Base-by-base conservation (phyloP, 1,140 invertebrate genomes). In the Philopotamus ludificatus region DNA sequence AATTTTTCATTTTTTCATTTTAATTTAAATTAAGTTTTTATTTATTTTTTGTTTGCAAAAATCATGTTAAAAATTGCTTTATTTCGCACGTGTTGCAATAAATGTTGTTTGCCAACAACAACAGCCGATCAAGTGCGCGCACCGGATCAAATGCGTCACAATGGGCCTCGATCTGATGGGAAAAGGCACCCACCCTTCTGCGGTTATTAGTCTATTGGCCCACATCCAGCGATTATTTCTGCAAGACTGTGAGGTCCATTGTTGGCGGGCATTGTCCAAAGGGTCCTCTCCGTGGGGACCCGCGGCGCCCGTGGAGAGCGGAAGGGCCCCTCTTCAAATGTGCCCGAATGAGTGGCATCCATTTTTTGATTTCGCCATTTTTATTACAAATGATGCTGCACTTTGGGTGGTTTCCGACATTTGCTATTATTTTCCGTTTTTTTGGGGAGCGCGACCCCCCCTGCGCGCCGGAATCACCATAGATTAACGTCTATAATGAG, bases 241-340 rank as follows among this genome's bases (percentile, higher is more conserved):
- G 68, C 68, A 64, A 63, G 68, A 53, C 63, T 64, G 66, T 70
- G 68, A 70, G 61, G 68, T 70, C 68, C 22, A 70, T 70, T 66
- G 63, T 63, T 20, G 58, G 34, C 1, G n/a, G 54, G 21, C 22
- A 60, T 60, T 60, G 57, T 60, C 47, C 1, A 65, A 63, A 63
- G 63, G 59, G 39, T 51, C 53, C 58, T 50, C 68, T 7, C 68
- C 60, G 42, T 66, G 64, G 68, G 68, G 63, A 57, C 63, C 63
- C 62, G 28, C 26, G 20, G 45, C 26, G 28, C 55, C n/a, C 51
- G 34, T 61, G 57, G 55, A 60, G 58, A 64, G 62, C 61, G 67
- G 53, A 69, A 69, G 60, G 41, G 42, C 10, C 54, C 26, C 60
- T 63, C 45, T 69, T 59, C 59, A 63, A 53, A 65, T 20, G 34